phyloP scores from a whole-genome alignment of 2,888 invertebrate species.

The Leptopilina syphax region DNA sequence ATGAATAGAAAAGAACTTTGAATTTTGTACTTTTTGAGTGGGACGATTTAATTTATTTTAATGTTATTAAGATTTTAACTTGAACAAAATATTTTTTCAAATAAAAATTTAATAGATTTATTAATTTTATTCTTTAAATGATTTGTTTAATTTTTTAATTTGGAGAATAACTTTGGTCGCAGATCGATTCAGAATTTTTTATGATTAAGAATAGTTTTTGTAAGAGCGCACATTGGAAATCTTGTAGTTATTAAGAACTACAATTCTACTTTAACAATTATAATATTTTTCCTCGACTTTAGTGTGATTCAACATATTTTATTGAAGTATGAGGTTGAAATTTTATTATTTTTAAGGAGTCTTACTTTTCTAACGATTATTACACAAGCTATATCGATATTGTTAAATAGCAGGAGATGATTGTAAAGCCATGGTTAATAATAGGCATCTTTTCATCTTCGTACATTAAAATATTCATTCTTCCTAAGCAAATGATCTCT shows the following conservation, averaged over 20 bases:
- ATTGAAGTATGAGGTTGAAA: slow-evolving; percentile 31
- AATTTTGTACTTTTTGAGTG: no score
- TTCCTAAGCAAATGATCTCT: neutral
- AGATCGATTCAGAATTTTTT: slow-evolving; percentile 18
- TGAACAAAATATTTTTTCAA: no score
- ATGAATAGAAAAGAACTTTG: no score
- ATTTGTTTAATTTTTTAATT: neutral
- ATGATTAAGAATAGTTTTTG: slow-evolving; percentile 11
- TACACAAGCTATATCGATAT: slow-evolving; percentile 39
- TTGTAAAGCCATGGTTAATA: slow-evolving; percentile 26
- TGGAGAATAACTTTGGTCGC: neutral
- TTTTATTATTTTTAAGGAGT: neutral
- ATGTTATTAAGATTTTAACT: no score
- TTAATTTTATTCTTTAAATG: no score
- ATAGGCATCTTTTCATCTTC: slow-evolving; percentile 10
- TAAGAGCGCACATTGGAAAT: slow-evolving; percentile 27
- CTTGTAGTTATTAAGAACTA: slow-evolving; percentile 30
- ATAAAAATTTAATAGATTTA: no score
- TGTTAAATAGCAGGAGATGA: slow-evolving; percentile 26
- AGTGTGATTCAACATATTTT: slow-evolving; percentile 16
- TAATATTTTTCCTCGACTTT: neutral
- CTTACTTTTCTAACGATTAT: slow-evolving; percentile 34
- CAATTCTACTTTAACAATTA: slow-evolving; percentile 26
- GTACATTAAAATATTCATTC: neutral
- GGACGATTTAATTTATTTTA: no score